A percentile compares a stretch with the other conserved stretches of the same genome.
Conservation (phyloP, 2,797 vertebrate genomes). For the Lutjanus argentimaculatus region DNA sequence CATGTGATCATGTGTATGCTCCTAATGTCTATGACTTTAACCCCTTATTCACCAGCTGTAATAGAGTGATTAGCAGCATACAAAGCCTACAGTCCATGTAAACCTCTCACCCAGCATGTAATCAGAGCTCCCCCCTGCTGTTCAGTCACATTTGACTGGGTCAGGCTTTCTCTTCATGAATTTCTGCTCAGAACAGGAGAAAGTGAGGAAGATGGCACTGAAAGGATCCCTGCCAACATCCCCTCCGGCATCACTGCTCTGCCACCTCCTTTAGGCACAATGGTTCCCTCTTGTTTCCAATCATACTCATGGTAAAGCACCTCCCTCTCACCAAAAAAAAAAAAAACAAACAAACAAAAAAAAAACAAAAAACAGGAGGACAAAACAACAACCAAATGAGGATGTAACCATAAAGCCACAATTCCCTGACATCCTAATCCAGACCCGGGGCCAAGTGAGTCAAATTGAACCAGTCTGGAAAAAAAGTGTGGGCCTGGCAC, state of each 20-base stretch:
- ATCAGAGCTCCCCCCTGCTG: conserved; percentile 23
- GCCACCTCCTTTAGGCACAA: conserved; percentile 3
- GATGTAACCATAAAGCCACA: conserved; percentile 62
- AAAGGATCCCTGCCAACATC: conserved; percentile 1
- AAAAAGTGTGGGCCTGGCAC: conserved; percentile 42
- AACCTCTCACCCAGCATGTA: conserved; percentile 39
- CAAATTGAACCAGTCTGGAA: conserved; percentile 61
- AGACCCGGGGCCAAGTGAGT: conserved; percentile 63
- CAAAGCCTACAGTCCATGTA: conserved; percentile 22
- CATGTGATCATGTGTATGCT: conserved; percentile 3
- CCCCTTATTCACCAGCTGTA: conserved; percentile 23
- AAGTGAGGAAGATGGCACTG: conserved; percentile 2
- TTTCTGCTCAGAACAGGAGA: conserved; percentile 5
- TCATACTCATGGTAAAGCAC: conserved; percentile 39
- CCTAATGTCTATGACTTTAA: conserved; percentile 24
- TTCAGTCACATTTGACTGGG: conserved; percentile 17
- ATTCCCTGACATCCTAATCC: conserved; percentile 73
- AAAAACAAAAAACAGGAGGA: conserved; percentile 30
- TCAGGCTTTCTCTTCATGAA: conserved; percentile 11
- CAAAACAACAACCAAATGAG: conserved; percentile 67
- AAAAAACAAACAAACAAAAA: background rate
- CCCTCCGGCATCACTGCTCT: conserved; percentile 1
- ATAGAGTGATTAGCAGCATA: conserved; percentile 21
- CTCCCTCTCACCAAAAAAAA: conserved; percentile 10
- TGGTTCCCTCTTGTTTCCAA: conserved; percentile 25